Evolutionary conservation across 1,140 invertebrate species (phyloP), one percentile per base, ranked within the genome.

Genomic region (Drosophila elegans): DNA sequence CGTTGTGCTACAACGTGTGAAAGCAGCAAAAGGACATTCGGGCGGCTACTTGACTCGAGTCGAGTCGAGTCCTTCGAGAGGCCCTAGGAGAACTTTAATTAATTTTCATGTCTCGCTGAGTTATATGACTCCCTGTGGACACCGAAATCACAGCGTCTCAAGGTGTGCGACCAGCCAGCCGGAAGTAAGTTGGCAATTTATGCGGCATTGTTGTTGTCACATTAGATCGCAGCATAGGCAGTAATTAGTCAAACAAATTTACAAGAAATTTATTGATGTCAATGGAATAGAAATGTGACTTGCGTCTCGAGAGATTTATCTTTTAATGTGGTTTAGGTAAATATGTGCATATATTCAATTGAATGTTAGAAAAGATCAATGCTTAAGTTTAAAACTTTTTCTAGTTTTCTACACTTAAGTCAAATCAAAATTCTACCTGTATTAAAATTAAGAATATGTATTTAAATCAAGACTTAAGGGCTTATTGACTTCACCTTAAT

Each of bases 141-240:
- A 63, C 16, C 21, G 60, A 63, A 59, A 11, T 52, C 32, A 21
- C 32, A 21, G 32, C 49, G 13, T 11, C 12, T 29, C 12, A 54
- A 78, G 61, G 78, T 78, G 63, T 74, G 57, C 51, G 13, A 42
- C 9, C 60, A 64, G 48, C 64, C 64, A 89, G 41, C 48, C 74
- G 80, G 79, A 84, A 89, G 69, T 89, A 89, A 89, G 36, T 78
- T 55, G 68, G 34, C 36, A 78, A 89, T 89, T 89, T 89, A 89
- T 83, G 69, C 62, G 48, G 32, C 53, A 13, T 52, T 54, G 48
- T 64, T 42, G 46, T 46, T 67, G 49, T 46, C 44, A 68, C 62
- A 61, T 29, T 55, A 60, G 38, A 46, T 44, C 25, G 46, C 25
- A 16, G 16, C 11, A 39, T 59, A 34, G 56, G 10, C 41, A 66